Evolutionary conservation across 2,797 vertebrate genomes (phyloP), one percentile per base, ranked within the genome.

Genomic region (Falco cherrug): DNA sequence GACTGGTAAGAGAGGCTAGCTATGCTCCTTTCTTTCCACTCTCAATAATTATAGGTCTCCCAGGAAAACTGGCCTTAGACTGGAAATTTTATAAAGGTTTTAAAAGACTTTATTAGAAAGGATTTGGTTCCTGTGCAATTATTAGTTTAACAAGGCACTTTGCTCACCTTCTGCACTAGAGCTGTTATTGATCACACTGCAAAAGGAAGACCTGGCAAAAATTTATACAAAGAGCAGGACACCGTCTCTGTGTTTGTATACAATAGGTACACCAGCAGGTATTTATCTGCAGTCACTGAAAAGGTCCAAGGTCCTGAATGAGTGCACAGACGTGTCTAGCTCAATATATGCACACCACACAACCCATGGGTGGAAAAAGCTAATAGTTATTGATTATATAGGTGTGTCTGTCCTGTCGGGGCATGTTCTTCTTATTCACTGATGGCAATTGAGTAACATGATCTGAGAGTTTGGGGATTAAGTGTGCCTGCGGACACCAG

Each of bases 51-150:
- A 83, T 50, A 90, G 43, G 64, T 95, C 80, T 96, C 86, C 18
- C 79, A 81, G 85, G 89, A 95, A 54, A 94, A 91, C 48, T 57
- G 60, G 92, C 43, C 91, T 82, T 22, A 13, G 29, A 93, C 70
- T 77, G 63, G 91, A 92, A 89, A 93, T 96, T 93, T 95, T 87
- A 89, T 84, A 95, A 84, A 94, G 85, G 87, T 84, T 96, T 96
- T 79, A 83, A 89, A 93, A 96, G 92, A 92, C 87, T 93, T 94
- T 96, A 96, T 94, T 94, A 59, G 78, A 90, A 96, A 91, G 63
- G 89, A 75, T 96, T 96, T 97, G 69, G 80, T 51, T 90, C 31
- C 81, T 83, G 53, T 83, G 86, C 81, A 97, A 94, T 95, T 90
- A 91, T 85, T 97, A 61, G 57, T 83, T 84, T 96, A 97, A 87